Conservation (phyloP, 2,113 vertebrate genomes). For the Anolis carolinensis region DNA sequence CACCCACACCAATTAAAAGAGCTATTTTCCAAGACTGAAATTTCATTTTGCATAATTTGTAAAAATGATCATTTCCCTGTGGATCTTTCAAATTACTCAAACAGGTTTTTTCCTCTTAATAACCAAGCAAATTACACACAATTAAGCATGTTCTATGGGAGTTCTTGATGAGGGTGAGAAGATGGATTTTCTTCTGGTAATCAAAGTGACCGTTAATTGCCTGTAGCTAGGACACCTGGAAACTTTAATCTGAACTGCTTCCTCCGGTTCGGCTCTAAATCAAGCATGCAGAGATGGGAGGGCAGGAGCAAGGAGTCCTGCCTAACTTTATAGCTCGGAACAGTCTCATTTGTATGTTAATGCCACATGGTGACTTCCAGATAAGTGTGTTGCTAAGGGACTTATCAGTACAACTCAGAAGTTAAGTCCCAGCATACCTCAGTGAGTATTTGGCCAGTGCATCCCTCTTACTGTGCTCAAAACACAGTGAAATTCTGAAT, state of each 20-base stretch:
- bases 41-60: slow-evolving; percentile 33
- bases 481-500: slow-evolving; percentile 61
- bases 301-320: neutral
- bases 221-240: slow-evolving; percentile 1
- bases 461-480: slow-evolving; percentile 72
- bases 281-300: slow-evolving; percentile 38
- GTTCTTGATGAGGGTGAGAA: slow-evolving; percentile 16
- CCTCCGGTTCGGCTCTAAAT: slow-evolving; percentile 53
- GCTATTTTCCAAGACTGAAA: neutral
- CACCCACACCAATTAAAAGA: neutral
- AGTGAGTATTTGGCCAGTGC: slow-evolving; percentile 70
- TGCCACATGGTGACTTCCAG: slow-evolving; percentile 63
- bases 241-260: slow-evolving; percentile 42
- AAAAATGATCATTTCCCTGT: neutral
- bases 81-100: slow-evolving; percentile 17
- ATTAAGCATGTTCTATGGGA: neutral
- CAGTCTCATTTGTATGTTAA: slow-evolving; percentile 70
- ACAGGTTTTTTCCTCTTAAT: slow-evolving; percentile 8
- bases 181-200: slow-evolving; percentile 12
- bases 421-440: slow-evolving; percentile 65
- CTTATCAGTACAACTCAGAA: slow-evolving; percentile 67
- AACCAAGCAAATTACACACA: slow-evolving; percentile 11
- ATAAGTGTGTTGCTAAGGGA: slow-evolving; percentile 60
- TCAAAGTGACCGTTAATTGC: slow-evolving; percentile 4
- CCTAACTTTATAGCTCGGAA: slow-evolving; percentile 48